Base-by-base conservation (phyloP, 2,888 invertebrate species). In the Philonicus albiceps region DNA sequence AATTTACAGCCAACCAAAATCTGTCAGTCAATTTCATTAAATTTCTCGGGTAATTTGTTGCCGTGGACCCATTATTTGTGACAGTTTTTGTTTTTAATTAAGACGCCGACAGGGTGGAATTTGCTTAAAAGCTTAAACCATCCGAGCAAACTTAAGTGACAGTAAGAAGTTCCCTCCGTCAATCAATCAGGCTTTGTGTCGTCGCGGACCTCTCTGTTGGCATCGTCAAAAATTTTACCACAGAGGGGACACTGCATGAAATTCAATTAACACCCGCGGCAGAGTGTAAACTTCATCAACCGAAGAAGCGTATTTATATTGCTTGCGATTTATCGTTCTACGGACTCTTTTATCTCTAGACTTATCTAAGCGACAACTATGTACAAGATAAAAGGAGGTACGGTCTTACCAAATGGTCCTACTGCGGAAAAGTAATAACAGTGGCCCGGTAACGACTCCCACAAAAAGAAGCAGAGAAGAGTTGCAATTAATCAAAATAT, bases 81-180 rank as follows among this genome's bases (percentile, higher is more conserved):
- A 83, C 81, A 83, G 64, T 83, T 83, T 83, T 83, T 83, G 81
- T 55, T 83, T 83, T 83, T 83, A 83, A 83, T 83, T 83, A 83
- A 83, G 81, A 31, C 81, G 64, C 64, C 34, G 64, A 83, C 81
- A 83, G 81, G 64, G 22, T 83, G 81, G 81, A 83, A 83, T 83
- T 83, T 83, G 64, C 64, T 83, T 83, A 83, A 83, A 37, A 64
- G 81, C 55, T 83, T 83, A 83, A 83, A 83, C 55, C 81, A 83
- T 78, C 78, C 78, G 43, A 83, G 64, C 34, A 64, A 83, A 83
- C 55, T 53, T 64, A 83, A 83, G 81, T 83, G 81, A 83, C 81
- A 64, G 40, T 83, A 83, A 64, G 81, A 83, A 64, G 81, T 64
- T 83, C 34, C 81, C 64, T 37, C 81, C 81, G 81, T 83, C 81